A percentile compares a stretch with the other conserved stretches of the same genome.
These are phyloP conservation scores for Myotis vivesi DNA, from an alignment of 2,797 vertebrate genomes.

Conservation along the genomic window DNA sequence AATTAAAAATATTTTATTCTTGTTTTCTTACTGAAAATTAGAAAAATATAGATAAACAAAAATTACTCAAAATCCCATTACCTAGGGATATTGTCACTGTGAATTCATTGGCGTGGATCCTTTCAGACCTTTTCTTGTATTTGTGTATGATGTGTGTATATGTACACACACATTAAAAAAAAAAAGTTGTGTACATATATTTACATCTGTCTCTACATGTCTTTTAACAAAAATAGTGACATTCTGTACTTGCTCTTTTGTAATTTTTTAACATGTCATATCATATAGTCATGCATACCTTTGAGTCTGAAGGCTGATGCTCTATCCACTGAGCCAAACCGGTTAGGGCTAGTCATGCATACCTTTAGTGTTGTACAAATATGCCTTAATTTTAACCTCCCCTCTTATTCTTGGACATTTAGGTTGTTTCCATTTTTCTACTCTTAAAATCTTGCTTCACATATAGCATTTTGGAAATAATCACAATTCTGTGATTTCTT, in stretches of 20 bases:
- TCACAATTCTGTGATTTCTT: slow-evolving; percentile 69
- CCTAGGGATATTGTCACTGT: neutral
- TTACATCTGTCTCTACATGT: neutral
- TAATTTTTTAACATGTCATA: neutral
- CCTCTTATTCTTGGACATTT: slow-evolving; percentile 34
- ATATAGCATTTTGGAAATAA: slow-evolving; percentile 66
- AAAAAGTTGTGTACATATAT: neutral
- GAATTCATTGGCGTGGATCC: neutral
- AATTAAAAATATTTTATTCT: slow-evolving; percentile 42
- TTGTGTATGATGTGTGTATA: neutral
- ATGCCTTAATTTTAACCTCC: slow-evolving; percentile 24
- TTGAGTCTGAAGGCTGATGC: no score
- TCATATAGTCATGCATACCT: neutral
- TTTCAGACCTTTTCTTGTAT: neutral
- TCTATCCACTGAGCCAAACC: no score
- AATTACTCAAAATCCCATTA: neutral
- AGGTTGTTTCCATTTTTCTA: slow-evolving; percentile 42
- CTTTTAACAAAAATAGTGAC: slow-evolving; percentile 27
- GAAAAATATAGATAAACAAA: slow-evolving; percentile 30
- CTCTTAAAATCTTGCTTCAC: slow-evolving; percentile 36
- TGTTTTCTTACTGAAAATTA: slow-evolving; percentile 36
- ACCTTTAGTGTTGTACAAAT: slow-evolving; percentile 40
- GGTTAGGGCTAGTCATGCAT: neutral
- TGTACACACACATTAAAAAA: neutral
- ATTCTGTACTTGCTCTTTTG: neutral